phyloP scores from a whole-genome alignment of 2,888 invertebrate species.

The Lasioglossum figueresi region DNA sequence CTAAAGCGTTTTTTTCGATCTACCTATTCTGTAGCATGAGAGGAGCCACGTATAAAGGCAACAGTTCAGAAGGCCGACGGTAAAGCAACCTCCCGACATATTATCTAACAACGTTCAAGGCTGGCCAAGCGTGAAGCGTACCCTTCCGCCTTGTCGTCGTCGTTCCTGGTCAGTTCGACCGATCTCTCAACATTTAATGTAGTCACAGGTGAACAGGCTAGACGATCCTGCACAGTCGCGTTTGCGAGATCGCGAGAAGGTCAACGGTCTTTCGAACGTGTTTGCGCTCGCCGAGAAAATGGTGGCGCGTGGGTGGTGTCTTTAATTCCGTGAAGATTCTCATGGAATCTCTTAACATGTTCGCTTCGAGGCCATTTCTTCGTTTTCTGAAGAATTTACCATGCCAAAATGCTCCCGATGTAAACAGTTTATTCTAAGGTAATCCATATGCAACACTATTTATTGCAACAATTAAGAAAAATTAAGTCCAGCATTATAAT shows the following conservation, averaged over 20 bases:
- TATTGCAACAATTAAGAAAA: background rate
- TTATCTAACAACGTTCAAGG: conserved; percentile 78
- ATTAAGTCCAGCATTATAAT: no score
- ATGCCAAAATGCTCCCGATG: no score
- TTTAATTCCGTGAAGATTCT: background rate
- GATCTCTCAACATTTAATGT: conserved; percentile 57
- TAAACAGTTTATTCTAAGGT: background rate
- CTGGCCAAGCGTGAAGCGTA: conserved; percentile 76
- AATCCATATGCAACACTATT: background rate
- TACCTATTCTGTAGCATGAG: conserved; percentile 22
- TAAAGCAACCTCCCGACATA: conserved; percentile 75
- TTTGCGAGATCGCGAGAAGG: conserved; percentile 32
- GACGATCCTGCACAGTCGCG: conserved; percentile 18
- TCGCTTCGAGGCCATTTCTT: no score
- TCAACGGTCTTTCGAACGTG: conserved; percentile 36
- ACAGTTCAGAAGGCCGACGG: conserved; percentile 73
- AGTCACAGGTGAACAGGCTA: conserved; percentile 52
- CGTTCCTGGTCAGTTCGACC: conserved; percentile 60
- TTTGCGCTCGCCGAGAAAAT: background rate
- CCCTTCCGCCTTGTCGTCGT: conserved; percentile 72
- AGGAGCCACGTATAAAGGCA: conserved; percentile 65
- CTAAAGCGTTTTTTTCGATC: conserved; percentile 8
- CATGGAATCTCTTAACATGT: background rate
- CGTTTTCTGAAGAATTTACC: no score
- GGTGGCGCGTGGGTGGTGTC: background rate